These are phyloP conservation scores for Chionodraco myersi DNA, from an alignment of 2,113 vertebrate genomes.

Conservation along the genomic window DNA sequence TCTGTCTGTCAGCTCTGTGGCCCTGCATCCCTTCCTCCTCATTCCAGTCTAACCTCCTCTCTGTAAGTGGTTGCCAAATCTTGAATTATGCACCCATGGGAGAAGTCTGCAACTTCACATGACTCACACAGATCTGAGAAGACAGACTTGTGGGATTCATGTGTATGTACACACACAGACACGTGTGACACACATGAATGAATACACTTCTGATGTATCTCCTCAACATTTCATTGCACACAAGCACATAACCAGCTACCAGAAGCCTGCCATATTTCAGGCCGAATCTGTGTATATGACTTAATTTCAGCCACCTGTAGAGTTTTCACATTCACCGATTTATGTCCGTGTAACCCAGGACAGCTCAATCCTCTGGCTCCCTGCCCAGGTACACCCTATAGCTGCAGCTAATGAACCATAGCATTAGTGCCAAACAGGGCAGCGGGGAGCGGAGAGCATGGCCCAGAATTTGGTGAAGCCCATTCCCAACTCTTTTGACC, in stretches of 20 bases:
- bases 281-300: constrained; percentile 40
- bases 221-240: constrained; percentile 52
- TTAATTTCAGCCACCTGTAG: constrained; percentile 74
- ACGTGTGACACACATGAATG: constrained; percentile 2
- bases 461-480: constrained; percentile 34
- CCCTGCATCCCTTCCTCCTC: constrained; percentile 35
- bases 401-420: constrained; percentile 77
- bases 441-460: constrained; percentile 37
- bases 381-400: constrained; percentile 71
- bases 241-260: constrained; percentile 19
- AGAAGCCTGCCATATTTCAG: constrained; percentile 44
- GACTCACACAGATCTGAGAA: constrained; percentile 38
- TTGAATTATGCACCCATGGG: constrained; percentile 57
- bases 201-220: constrained; percentile 34
- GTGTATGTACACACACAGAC: constrained; percentile 41
- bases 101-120: constrained; percentile 40
- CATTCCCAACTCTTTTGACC: constrained; percentile 54
- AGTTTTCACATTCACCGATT: constrained; percentile 69
- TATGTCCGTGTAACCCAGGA: constrained; percentile 67
- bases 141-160: constrained; percentile 24
- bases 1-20: constrained; percentile 24
- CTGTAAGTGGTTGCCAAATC: constrained; percentile 43
- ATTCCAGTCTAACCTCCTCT: constrained; percentile 38
- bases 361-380: constrained; percentile 72
- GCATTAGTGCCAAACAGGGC: constrained; percentile 66